A percentile compares a stretch with the other conserved stretches of the same genome.
These are phyloP conservation scores for Drosophila pegasa DNA, from an alignment of 2,888 invertebrate genomes.

Conservation along the genomic window DNA sequence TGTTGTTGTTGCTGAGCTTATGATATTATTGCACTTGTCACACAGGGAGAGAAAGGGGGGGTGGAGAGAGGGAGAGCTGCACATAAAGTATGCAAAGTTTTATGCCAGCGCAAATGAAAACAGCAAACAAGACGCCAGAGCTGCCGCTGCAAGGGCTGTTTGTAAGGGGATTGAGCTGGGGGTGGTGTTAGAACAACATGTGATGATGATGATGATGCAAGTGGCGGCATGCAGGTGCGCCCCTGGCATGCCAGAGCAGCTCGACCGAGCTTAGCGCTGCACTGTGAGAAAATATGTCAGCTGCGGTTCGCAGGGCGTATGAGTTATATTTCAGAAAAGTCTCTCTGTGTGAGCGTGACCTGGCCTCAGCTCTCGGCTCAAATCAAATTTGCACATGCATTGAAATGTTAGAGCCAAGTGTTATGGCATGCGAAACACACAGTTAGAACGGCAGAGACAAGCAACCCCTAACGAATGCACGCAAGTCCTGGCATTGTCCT, in stretches of 20 bases:
- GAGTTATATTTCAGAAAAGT: constrained; percentile 53
- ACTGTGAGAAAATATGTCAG: constrained; percentile 69
- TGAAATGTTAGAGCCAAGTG: constrained; percentile 71
- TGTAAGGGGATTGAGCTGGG: neutral
- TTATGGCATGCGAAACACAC: constrained; percentile 54
- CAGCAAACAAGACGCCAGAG: constrained; percentile 59
- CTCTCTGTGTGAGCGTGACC: constrained; percentile 31
- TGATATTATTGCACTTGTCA: constrained; percentile 78
- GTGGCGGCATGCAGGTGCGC: constrained; percentile 44
- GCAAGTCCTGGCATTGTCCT: constrained; percentile 45
- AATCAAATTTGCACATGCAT: constrained; percentile 79
- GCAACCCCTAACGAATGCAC: constrained; percentile 53
- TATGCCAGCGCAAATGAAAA: constrained; percentile 75
- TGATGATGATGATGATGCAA: constrained; percentile 6
- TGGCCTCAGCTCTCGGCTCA: constrained; percentile 54
- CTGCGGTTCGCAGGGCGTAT: constrained; percentile 57
- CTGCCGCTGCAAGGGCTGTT: neutral
- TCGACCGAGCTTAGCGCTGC: constrained; percentile 18
- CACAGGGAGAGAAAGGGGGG: constrained; percentile 17
- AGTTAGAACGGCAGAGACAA: constrained; percentile 25
- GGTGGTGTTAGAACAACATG: constrained; percentile 1
- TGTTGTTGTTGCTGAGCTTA: constrained; percentile 62
- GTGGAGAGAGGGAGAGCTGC: constrained; percentile 15
- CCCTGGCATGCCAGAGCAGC: constrained; percentile 57
- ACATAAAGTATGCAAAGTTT: constrained; percentile 78